Percentiles rank a stretch among this genome's conserved stretches.
Conservation (phyloP, 2,797 vertebrate genomes). For the Parauchenoglanis punctatus region DNA sequence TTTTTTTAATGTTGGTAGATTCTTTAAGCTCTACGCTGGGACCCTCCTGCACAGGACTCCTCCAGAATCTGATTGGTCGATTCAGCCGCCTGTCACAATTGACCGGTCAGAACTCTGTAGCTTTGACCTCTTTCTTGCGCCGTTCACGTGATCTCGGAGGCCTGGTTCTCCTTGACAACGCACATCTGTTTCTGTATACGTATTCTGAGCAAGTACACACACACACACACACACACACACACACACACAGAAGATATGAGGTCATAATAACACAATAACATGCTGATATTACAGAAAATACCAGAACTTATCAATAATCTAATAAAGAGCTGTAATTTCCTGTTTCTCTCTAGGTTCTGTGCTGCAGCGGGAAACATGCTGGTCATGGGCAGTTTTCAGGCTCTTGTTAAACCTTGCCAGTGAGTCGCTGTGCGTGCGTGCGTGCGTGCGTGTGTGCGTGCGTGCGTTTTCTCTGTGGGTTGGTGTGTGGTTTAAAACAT, state of each 20-base stretch:
- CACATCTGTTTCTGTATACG: slow-evolving; percentile 86
- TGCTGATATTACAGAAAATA: neutral
- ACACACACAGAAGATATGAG: slow-evolving; percentile 7
- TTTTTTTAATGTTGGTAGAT: slow-evolving; percentile 70
- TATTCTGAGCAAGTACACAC: slow-evolving; percentile 81
- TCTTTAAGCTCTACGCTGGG: slow-evolving; percentile 79
- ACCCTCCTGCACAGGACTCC: slow-evolving; percentile 72
- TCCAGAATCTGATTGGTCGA: slow-evolving; percentile 83
- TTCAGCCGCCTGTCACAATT: slow-evolving; percentile 90
- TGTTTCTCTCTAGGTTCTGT: slow-evolving; percentile 79
- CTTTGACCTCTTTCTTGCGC: slow-evolving; percentile 86
- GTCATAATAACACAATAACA: slow-evolving; percentile 1
- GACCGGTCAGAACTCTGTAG: slow-evolving; percentile 89
- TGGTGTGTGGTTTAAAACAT: neutral
- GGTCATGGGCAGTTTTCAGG: slow-evolving; percentile 90
- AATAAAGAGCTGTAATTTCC: neutral
- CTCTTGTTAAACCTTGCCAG: slow-evolving; percentile 89
- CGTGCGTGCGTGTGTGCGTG: neutral
- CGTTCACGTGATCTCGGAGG: slow-evolving; percentile 79
- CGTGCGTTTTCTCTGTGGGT: neutral
- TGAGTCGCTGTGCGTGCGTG: slow-evolving; percentile 73
- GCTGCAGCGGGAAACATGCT: slow-evolving; percentile 84
- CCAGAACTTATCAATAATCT: neutral
- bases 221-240: slow-evolving; percentile 38
- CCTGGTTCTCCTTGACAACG: slow-evolving; percentile 87